Conservation (phyloP, 2,888 invertebrate species). For the Noctuana brunneofusca region DNA sequence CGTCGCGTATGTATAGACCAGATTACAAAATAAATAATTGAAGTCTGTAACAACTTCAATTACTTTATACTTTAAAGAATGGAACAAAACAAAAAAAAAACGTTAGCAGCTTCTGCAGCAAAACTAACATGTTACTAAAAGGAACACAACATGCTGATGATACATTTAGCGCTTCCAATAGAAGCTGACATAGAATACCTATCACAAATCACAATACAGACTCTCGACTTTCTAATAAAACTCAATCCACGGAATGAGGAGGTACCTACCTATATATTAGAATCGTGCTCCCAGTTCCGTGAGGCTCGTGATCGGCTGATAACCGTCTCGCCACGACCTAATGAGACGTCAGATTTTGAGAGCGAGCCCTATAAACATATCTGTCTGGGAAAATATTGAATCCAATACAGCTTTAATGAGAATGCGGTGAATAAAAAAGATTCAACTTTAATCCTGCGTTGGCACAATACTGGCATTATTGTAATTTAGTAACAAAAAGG, state of each 20-base stretch:
- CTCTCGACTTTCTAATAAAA: constrained; percentile 30
- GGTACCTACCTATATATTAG: constrained; percentile 35
- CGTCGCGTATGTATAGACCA: too few relatives aligned
- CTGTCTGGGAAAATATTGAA: background rate
- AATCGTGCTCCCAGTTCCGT: constrained; percentile 32
- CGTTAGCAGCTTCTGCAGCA: background rate
- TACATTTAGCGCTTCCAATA: constrained; percentile 4
- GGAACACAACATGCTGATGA: background rate
- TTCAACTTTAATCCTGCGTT: background rate
- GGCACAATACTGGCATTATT: too few relatives aligned
- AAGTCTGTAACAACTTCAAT: too few relatives aligned
- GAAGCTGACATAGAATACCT: constrained; percentile 18
- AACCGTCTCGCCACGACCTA: constrained; percentile 40
- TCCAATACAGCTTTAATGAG: constrained; percentile 1
- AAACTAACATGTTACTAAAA: background rate
- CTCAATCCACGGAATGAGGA: constrained; percentile 31
- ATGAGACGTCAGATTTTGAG: constrained; percentile 35
- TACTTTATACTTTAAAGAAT: too few relatives aligned
- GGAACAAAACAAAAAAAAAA: background rate
- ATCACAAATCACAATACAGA: constrained; percentile 7
- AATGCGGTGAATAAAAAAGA: background rate
- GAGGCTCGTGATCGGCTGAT: constrained; percentile 41
- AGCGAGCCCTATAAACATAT: constrained; percentile 25
- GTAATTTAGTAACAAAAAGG: too few relatives aligned
- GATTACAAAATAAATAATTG: too few relatives aligned